A percentile compares a stretch with the other conserved stretches of the same genome.
These are phyloP conservation scores for Goniozus legneri DNA, from an alignment of 1,140 invertebrate genomes.

Conservation along the genomic window DNA sequence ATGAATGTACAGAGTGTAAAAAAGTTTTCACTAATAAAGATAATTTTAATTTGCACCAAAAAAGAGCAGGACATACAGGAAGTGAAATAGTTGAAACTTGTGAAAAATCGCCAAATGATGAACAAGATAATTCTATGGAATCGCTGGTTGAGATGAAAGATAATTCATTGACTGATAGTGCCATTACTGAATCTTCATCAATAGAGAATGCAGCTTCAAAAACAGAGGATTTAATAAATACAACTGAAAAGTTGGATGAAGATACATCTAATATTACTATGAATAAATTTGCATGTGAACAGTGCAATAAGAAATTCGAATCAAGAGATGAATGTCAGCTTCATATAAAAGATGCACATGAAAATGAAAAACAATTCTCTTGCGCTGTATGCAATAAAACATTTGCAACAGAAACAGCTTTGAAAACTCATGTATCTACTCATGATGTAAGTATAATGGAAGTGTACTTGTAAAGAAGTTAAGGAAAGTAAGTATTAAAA, in stretches of 20 bases:
- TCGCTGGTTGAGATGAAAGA: conserved; percentile 2
- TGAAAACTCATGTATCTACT: conserved; percentile 57
- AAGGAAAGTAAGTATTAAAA: background rate
- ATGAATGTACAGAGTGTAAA: conserved; percentile 54
- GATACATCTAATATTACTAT: background rate
- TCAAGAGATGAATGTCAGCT: conserved; percentile 58
- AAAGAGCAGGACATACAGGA: conserved; percentile 51
- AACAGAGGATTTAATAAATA: background rate
- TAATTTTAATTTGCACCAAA: conserved; percentile 55
- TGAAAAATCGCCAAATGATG: conserved; percentile 25
- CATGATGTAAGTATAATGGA: conserved; percentile 45
- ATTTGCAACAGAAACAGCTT: conserved; percentile 58
- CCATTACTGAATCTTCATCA: background rate
- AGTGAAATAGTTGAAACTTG: conserved; percentile 40
- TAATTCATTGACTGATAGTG: background rate
- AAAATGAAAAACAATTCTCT: conserved; percentile 53
- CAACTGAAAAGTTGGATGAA: background rate
- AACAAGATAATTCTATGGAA: conserved; percentile 4
- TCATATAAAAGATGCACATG: conserved; percentile 59
- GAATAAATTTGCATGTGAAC: conserved; percentile 46
- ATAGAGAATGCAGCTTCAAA: background rate
- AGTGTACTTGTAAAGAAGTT: conserved; percentile 2
- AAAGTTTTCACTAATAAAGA: conserved; percentile 50
- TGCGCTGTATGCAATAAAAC: conserved; percentile 58
- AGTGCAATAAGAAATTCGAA: conserved; percentile 58